Percentiles rank a stretch among this genome's conserved stretches.
These are phyloP conservation scores for Lophotriccus pileatus DNA, from an alignment of 2,797 vertebrate species.

Conservation along the genomic window DNA sequence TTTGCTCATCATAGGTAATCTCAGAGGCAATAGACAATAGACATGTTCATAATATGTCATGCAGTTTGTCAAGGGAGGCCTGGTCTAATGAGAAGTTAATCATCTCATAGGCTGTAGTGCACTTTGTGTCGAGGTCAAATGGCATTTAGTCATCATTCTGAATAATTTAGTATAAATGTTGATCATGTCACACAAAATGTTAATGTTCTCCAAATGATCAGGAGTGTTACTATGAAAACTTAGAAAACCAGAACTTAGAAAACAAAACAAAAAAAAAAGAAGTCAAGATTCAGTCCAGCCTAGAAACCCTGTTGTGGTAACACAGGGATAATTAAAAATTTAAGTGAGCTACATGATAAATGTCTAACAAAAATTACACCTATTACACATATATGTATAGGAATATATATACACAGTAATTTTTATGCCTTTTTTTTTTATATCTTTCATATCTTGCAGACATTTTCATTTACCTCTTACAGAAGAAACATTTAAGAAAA, in stretches of 20 bases:
- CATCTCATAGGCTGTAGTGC: background rate
- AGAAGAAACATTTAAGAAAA: background rate
- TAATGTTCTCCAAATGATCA: background rate
- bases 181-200: background rate
- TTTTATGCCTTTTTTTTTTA: background rate
- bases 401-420: background rate
- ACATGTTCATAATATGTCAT: background rate
- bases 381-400: background rate
- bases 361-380: background rate
- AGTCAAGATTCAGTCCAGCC: background rate
- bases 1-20: background rate
- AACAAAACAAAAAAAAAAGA: background rate
- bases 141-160: background rate
- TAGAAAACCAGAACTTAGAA: background rate
- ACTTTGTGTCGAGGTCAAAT: background rate
- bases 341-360: rapidly evolving
- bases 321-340: background rate
- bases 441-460: background rate
- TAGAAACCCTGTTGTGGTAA: background rate
- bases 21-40: background rate
- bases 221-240: background rate
- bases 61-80: background rate
- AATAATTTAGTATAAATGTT: background rate
- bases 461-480: background rate
- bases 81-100: background rate